Base-by-base conservation (phyloP, 2,113 vertebrate species). In the Macaca mulatta region DNA sequence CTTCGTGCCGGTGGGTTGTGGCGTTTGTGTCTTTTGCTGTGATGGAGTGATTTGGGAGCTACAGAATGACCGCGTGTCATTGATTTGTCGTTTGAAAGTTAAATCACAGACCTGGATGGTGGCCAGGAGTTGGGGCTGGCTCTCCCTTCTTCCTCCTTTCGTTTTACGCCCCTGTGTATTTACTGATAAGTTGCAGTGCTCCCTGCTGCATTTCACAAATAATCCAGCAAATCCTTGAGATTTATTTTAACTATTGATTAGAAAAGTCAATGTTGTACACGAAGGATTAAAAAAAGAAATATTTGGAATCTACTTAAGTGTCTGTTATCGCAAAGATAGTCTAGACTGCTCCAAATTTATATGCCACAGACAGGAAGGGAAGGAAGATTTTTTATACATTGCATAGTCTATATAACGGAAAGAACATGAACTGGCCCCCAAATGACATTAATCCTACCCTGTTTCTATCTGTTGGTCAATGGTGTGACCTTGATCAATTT, bases 191-290 rank as follows among this genome's bases (percentile, higher is more conserved):
- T 96, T 84, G 97, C 98, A 98, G 97, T 52, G 84, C 87, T 98
- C 97, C 96, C 94, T 88, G 79, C 72, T 92, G 94, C 93, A 72
- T 97, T 98, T 98, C 98, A 97, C 96, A 97, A 97, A 98, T 98
- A 98, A 99, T 98, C 98, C 95, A 9, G 97, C 96, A 98, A 98
- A 98, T 98, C 98, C 98, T 61, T 35, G 92, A 97, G 98, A 98
- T 98, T 98, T 98, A 98, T 97, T 98, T 97, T 98, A 97, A 97
- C 83, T 85, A 98, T 97, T 98, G 98, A 98, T 98, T 98, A 97
- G 98, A 97, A 98, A 97, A 98, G 98, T 98, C 98, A 98, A 94
- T 98, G 98, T 96, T 97, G 97, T 97, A 98, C 97, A 97, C 30
- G 81, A 84, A 97, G 98, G 98, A 98, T 98, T 98, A 98, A 98